Conservation (phyloP, 2,888 invertebrate genomes). For the Limnephilus rhombicus region DNA sequence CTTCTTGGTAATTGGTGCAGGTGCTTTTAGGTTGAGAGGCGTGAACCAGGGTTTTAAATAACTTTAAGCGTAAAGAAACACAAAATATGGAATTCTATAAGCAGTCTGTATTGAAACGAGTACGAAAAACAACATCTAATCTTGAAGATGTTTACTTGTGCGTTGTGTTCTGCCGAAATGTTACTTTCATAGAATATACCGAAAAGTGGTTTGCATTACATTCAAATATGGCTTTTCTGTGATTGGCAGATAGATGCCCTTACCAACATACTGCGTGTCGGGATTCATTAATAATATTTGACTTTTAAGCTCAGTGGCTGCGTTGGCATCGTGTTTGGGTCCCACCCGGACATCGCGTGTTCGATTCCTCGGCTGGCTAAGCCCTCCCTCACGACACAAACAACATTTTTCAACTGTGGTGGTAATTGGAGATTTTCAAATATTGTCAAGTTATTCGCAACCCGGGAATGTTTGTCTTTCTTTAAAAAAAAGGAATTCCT, state of each 20-base stretch:
- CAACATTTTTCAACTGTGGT: too few relatives aligned
- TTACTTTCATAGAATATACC: too few relatives aligned
- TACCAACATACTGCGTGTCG: not conserved
- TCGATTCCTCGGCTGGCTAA: too few relatives aligned
- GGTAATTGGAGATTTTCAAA: too few relatives aligned
- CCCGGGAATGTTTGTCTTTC: too few relatives aligned
- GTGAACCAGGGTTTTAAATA: not conserved
- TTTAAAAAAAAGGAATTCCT: too few relatives aligned
- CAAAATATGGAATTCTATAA: not conserved
- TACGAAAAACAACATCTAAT: not conserved
- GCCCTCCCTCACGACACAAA: too few relatives aligned
- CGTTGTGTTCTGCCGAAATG: not conserved
- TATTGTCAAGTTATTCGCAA: too few relatives aligned
- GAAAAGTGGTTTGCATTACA: not conserved
- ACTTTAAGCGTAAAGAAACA: not conserved
- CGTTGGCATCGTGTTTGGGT: too few relatives aligned
- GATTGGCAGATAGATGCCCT: not conserved
- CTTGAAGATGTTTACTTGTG: not conserved
- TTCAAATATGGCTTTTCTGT: not conserved
- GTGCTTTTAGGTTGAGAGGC: not conserved
- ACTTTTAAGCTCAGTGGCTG: too few relatives aligned
- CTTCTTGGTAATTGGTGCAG: not conserved
- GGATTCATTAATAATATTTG: not conserved
- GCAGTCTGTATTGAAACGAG: not conserved
- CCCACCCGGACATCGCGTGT: too few relatives aligned